Percentiles rank a stretch among this genome's conserved stretches.
These are phyloP conservation scores for Agrypnus murinus DNA, from an alignment of 2,888 invertebrate genomes.

Conservation along the genomic window DNA sequence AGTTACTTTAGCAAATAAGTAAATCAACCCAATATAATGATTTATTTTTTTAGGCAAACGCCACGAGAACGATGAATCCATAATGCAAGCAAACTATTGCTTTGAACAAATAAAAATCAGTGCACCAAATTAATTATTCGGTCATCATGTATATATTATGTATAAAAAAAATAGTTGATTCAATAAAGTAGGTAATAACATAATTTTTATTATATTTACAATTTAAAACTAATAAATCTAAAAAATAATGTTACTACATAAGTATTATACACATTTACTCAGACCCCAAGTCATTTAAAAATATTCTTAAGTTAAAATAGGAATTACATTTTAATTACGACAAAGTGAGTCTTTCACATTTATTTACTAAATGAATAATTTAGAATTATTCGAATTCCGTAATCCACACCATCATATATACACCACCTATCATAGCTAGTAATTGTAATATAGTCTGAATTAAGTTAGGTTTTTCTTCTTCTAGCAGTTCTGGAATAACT, in stretches of 20 bases:
- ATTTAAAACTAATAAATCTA: background rate
- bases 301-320: too few species aligned
- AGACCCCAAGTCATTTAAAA: too few species aligned
- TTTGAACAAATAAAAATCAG: conserved; percentile 80
- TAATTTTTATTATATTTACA: background rate
- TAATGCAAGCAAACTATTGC: conserved; percentile 85
- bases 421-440: conserved; percentile 89
- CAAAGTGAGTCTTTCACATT: background rate
- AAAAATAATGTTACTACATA: background rate
- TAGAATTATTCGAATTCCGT: conserved; percentile 81
- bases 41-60: conserved; percentile 74
- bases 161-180: conserved; percentile 17
- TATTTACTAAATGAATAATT: background rate
- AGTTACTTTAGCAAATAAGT: too few species aligned
- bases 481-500: conserved; percentile 96
- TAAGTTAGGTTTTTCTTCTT: conserved; percentile 84
- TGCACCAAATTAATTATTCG: conserved; percentile 51
- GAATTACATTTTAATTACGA: conserved; percentile 2
- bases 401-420: conserved; percentile 96
- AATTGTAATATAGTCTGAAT: conserved; percentile 95
- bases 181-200: conserved; percentile 31
- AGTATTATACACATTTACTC: too few species aligned
- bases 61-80: conserved; percentile 78
- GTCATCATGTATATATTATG: conserved; percentile 1
- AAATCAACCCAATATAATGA: background rate